A percentile compares a stretch with the other conserved stretches of the same genome.
These are phyloP conservation scores for Hydrozoanthus tunicans DNA, from an alignment of 64 coral and sea anemone genomes.

Conservation along the genomic window DNA sequence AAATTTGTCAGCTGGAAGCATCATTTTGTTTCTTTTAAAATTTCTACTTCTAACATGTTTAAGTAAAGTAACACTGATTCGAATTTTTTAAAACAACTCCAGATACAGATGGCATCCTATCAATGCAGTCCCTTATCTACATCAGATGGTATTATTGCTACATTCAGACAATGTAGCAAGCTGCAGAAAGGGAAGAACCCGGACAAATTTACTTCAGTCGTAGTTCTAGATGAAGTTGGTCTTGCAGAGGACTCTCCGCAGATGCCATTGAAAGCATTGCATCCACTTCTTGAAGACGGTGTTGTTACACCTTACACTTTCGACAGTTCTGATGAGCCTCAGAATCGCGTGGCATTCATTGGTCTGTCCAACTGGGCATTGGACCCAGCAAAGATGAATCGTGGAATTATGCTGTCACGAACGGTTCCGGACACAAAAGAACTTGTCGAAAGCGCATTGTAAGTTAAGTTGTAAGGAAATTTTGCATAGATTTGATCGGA, in stretches of 20 bases:
- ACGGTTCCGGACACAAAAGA: neutral
- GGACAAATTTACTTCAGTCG: constrained; percentile 74
- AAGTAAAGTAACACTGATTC: neutral
- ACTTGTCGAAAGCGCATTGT: constrained; percentile 75
- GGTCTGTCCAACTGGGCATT: constrained; percentile 85
- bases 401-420: constrained; percentile 76
- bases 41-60: neutral
- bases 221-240: constrained; percentile 82
- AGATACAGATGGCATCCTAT: constrained; percentile 74
- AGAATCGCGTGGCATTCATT: constrained; percentile 66
- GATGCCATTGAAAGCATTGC: constrained; percentile 81
- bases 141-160: constrained; percentile 70
- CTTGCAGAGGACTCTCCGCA: constrained; percentile 86
- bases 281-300: constrained; percentile 63
- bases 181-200: constrained; percentile 65
- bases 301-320: constrained; percentile 21
- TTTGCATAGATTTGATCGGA: neutral
- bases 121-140: constrained; percentile 85
- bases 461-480: neutral
- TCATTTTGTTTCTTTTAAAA: neutral
- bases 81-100: neutral
- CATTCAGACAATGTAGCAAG: constrained; percentile 71
- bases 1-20: neutral
- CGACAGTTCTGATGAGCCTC: constrained; percentile 51
- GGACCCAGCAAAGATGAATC: constrained; percentile 81